Conservation (phyloP, 2,113 vertebrate genomes). For the Entelurus aequoreus region DNA sequence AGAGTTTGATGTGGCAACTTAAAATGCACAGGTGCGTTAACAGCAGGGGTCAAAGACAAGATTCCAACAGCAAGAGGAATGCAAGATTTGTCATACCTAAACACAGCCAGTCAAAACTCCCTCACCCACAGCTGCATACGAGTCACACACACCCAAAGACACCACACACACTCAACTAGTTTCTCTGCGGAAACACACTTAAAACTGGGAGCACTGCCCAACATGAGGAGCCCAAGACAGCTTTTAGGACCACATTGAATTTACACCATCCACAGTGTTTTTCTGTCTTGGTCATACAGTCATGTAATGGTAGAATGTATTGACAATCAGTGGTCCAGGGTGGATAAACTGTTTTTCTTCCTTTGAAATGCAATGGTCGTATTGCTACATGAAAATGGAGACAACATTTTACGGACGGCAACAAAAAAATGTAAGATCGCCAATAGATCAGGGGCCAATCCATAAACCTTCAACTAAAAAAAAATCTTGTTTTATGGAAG, state of each 20-base stretch:
- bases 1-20: constrained; percentile 12
- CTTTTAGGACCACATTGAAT: constrained; percentile 24
- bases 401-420: not conserved
- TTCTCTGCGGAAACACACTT: constrained; percentile 37
- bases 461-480: not conserved
- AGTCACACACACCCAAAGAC: constrained; percentile 3
- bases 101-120: constrained; percentile 66
- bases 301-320: too few species aligned
- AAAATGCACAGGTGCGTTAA: constrained; percentile 59
- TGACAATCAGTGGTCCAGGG: too few species aligned
- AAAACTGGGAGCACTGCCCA: constrained; percentile 15
- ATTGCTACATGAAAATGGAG: not conserved
- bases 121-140: constrained; percentile 55
- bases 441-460: not conserved
- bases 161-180: constrained; percentile 58
- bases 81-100: constrained; percentile 68
- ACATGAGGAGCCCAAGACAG: constrained; percentile 28
- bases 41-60: constrained; percentile 43
- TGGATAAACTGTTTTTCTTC: too few species aligned
- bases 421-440: not conserved
- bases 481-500: not conserved
- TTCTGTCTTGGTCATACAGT: not conserved
- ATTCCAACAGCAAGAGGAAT: constrained; percentile 53
- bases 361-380: too few species aligned
- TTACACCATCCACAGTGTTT: constrained; percentile 34